Conservation (phyloP, 2,113 vertebrate genomes). For the Rallus limicola region DNA sequence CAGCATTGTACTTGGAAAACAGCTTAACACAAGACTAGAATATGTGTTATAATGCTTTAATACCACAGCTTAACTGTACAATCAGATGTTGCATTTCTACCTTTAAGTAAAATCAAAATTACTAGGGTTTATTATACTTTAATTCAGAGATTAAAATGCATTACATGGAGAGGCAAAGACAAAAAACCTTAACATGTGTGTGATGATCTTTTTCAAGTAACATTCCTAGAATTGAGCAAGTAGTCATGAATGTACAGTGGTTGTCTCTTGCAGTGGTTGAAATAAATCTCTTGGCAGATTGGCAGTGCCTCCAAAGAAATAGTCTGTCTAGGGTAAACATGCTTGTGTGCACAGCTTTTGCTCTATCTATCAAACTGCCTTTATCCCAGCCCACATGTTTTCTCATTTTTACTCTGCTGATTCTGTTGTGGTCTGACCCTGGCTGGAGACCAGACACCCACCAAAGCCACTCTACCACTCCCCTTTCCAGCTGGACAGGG, state of each 20-base stretch:
- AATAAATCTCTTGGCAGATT: background rate
- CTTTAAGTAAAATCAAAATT: background rate
- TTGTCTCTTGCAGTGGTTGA: background rate
- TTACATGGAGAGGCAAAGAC: background rate
- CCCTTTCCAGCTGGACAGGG: too few species aligned
- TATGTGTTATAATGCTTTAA: background rate
- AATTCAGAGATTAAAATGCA: background rate
- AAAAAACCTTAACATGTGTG: background rate
- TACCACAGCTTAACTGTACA: background rate
- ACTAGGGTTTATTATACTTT: background rate
- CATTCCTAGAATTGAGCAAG: background rate
- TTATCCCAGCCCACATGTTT: too few species aligned
- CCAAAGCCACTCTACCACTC: too few species aligned
- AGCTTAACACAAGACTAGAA: background rate
- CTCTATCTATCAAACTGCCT: too few species aligned
- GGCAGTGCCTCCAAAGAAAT: background rate
- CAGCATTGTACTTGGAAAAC: background rate
- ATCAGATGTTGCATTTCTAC: background rate
- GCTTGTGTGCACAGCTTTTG: too few species aligned
- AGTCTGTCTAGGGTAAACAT: background rate
- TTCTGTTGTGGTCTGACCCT: too few species aligned
- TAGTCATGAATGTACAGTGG: background rate
- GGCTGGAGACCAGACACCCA: too few species aligned
- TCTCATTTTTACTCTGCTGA: too few species aligned
- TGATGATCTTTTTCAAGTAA: background rate